A percentile compares a stretch with the other conserved stretches of the same genome.
Conservation (phyloP, 2,797 vertebrate genomes). For the Galaxias olidus region DNA sequence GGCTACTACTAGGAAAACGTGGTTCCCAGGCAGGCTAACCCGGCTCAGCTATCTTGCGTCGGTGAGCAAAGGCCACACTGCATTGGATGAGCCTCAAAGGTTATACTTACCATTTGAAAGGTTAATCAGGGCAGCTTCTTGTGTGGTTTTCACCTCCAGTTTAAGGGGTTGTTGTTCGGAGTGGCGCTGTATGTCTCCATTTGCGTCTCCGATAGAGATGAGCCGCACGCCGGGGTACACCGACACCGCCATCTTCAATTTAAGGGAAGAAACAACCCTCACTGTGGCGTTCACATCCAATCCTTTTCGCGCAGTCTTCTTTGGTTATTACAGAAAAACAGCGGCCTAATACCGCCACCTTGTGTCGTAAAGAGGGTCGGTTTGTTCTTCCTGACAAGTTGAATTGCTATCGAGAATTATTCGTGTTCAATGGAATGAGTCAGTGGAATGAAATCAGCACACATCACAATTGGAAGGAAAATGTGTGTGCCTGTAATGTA, state of each 20-base stretch:
- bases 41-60: constrained; percentile 38
- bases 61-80: constrained; percentile 49
- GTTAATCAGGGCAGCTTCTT: constrained; percentile 86
- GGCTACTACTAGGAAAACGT: too few relatives aligned
- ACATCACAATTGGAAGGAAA: too few relatives aligned
- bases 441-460: too few relatives aligned
- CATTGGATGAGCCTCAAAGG: constrained; percentile 19
- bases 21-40: too few relatives aligned
- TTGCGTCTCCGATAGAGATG: constrained; percentile 94
- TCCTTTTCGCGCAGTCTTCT: too few relatives aligned
- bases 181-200: constrained; percentile 95
- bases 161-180: constrained; percentile 92
- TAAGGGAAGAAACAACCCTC: constrained; percentile 70
- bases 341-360: too few relatives aligned
- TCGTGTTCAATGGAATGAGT: too few relatives aligned
- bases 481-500: too few relatives aligned
- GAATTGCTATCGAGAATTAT: too few relatives aligned
- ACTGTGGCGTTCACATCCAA: constrained; percentile 67
- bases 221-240: constrained; percentile 95
- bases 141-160: constrained; percentile 87
- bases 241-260: constrained; percentile 92
- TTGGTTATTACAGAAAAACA: too few relatives aligned
- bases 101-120: constrained; percentile 89
- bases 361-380: not conserved
- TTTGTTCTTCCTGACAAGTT: too few relatives aligned